These are phyloP conservation scores for Julus scandinavius DNA, from an alignment of 2,888 invertebrate genomes.

Conservation along the genomic window DNA sequence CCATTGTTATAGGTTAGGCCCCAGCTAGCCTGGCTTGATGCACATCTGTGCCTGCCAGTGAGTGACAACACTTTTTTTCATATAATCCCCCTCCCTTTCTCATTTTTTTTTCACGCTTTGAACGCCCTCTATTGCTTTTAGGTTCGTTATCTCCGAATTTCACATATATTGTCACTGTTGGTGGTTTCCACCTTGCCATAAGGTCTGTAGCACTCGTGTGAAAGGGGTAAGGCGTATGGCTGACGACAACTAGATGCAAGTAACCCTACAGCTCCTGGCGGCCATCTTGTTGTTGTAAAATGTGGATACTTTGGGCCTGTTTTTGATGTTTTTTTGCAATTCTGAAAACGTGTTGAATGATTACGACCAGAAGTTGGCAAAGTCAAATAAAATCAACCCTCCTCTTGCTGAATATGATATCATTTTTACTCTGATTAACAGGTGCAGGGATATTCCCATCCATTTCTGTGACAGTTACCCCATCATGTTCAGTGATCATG, in stretches of 20 bases:
- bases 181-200: background rate
- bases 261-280: too few species aligned
- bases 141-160: constrained; percentile 16
- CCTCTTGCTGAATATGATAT: too few species aligned
- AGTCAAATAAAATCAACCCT: too few species aligned
- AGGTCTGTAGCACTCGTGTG: background rate
- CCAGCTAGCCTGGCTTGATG: constrained; percentile 10
- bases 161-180: constrained; percentile 7
- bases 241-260: background rate
- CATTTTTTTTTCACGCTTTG: background rate
- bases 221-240: background rate
- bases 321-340: too few species aligned
- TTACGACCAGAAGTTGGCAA: too few species aligned
- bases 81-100: background rate
- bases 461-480: too few species aligned
- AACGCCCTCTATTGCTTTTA: constrained; percentile 24
- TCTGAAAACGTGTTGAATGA: too few species aligned
- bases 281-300: too few species aligned
- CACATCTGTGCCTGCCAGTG: constrained; percentile 39
- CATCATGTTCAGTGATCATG: too few species aligned
- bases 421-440: too few species aligned
- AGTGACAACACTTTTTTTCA: constrained; percentile 31
- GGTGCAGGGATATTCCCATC: too few species aligned
- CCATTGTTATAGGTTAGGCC: constrained; percentile 1
- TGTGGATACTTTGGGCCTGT: too few species aligned